Base-by-base conservation (phyloP, 35 echinoderm and acorn worm genomes). In the Anneissia japonica region DNA sequence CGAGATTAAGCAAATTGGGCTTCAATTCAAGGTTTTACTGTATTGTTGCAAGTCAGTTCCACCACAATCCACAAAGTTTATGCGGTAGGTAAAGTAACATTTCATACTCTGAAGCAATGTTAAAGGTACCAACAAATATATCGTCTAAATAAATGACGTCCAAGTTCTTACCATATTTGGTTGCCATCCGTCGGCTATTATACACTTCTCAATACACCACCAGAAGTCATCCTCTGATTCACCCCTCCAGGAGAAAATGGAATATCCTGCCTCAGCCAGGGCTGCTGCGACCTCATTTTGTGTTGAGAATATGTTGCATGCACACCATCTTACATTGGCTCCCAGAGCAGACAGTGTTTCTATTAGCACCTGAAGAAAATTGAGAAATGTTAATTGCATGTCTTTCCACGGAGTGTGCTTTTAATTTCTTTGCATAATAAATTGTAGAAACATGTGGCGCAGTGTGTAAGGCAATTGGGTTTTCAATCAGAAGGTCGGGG, bases 121-220 rank as follows among this genome's bases (percentile, higher is more conserved):
- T n/a, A n/a, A n/a, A n/a, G n/a, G n/a, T n/a, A n/a, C n/a, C n/a
- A n/a, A n/a, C n/a, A n/a, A n/a, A n/a, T n/a, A n/a, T n/a, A n/a
- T n/a, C n/a, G n/a, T n/a, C n/a, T n/a, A n/a, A n/a, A n/a, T n/a
- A n/a, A n/a, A n/a, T n/a, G n/a, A n/a, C n/a, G n/a, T n/a, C n/a
- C n/a, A n/a, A n/a, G n/a, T n/a, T n/a, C 89, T 82, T 74, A 99
- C 96, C 96, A 99, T 99, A 83, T 99, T 99, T 36, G 96, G 96
- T 72, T 94, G 89, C 96, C 95, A 97, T 55, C 87, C 96, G 74
- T 99, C 92, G 31, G 88, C 76, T 26, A 91, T 81, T 32, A 99
- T 99, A 35, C 96, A 99, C 26, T 85, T 84, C 74, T 94, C 96
- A 82, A 99, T 99, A 86, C 91, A 94, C 96, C 96, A 99, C 96